These are phyloP conservation scores for Sympetrum striolatum DNA, from an alignment of 2,888 invertebrate genomes.

Conservation along the genomic window DNA sequence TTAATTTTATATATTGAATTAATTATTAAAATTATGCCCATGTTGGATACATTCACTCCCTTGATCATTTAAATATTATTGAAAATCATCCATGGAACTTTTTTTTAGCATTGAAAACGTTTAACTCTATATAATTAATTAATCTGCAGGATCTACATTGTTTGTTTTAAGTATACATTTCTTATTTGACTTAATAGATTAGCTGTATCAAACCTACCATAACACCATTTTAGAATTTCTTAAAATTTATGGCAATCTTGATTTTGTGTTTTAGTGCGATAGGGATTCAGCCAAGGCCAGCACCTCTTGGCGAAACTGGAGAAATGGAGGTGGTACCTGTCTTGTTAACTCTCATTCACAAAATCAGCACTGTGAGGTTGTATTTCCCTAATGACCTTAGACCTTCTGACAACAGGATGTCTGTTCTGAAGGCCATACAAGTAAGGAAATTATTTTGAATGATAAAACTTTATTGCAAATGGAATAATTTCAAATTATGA, in stretches of 20 bases:
- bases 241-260: neutral
- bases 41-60: too few species aligned
- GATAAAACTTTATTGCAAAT: neutral
- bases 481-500: neutral
- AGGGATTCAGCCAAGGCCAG: constrained; percentile 71
- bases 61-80: too few species aligned
- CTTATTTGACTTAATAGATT: too few species aligned
- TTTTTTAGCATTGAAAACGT: too few species aligned
- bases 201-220: neutral
- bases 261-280: neutral
- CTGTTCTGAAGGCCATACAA: constrained; percentile 82
- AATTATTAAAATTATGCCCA: too few species aligned
- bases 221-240: too few species aligned
- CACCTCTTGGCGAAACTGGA: constrained; percentile 71
- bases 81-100: too few species aligned
- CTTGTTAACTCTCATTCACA: constrained; percentile 78
- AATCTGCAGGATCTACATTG: too few species aligned
- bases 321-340: constrained; percentile 92
- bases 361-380: constrained; percentile 88
- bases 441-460: constrained; percentile 50
- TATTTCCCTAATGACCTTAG: constrained; percentile 91
- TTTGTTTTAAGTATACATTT: too few species aligned
- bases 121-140: too few species aligned
- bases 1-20: too few species aligned
- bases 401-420: constrained; percentile 81